These are phyloP conservation scores for Ips nitidus DNA, from an alignment of 1,140 invertebrate genomes.

Conservation along the genomic window DNA sequence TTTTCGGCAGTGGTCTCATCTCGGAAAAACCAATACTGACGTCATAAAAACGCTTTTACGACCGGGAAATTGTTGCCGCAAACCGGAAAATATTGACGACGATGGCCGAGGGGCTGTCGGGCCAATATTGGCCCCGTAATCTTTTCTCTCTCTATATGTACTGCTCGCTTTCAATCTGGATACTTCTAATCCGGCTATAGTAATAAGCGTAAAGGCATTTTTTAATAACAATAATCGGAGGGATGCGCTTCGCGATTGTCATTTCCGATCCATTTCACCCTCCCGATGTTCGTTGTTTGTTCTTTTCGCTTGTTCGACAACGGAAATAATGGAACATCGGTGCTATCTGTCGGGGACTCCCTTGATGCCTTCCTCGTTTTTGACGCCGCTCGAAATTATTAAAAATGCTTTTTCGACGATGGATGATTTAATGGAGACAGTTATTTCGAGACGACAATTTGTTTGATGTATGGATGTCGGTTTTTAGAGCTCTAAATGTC, in stretches of 20 bases:
- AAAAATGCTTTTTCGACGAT: slow-evolving; percentile 18
- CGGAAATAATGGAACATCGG: slow-evolving; percentile 34
- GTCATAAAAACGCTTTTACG: slow-evolving; percentile 38
- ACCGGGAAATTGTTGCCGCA: slow-evolving; percentile 34
- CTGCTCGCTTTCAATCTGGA: too few species aligned
- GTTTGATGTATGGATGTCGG: too few species aligned
- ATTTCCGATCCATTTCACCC: slow-evolving; percentile 43
- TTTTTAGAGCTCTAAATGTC: too few species aligned
- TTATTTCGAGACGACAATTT: not conserved
- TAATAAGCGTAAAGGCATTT: slow-evolving; percentile 28
- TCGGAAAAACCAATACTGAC: slow-evolving; percentile 36
- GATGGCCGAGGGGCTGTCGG: not conserved
- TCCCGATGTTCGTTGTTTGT: slow-evolving; percentile 37
- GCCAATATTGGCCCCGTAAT: slow-evolving; percentile 1
- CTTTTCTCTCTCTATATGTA: not conserved
- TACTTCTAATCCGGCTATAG: too few species aligned
- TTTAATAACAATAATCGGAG: slow-evolving; percentile 41
- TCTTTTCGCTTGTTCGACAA: slow-evolving; percentile 35
- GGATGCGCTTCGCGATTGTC: slow-evolving; percentile 39
- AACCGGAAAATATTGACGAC: slow-evolving; percentile 30
- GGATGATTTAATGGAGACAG: slow-evolving; percentile 4
- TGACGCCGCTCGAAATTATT: slow-evolving; percentile 14
- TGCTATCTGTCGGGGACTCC: slow-evolving; percentile 16
- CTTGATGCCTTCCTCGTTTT: slow-evolving; percentile 6
- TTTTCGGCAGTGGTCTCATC: slow-evolving; percentile 31